Evolutionary conservation across 2,888 invertebrate genomes (phyloP).

Genomic region (Ditylenchus weischeri): DNA sequence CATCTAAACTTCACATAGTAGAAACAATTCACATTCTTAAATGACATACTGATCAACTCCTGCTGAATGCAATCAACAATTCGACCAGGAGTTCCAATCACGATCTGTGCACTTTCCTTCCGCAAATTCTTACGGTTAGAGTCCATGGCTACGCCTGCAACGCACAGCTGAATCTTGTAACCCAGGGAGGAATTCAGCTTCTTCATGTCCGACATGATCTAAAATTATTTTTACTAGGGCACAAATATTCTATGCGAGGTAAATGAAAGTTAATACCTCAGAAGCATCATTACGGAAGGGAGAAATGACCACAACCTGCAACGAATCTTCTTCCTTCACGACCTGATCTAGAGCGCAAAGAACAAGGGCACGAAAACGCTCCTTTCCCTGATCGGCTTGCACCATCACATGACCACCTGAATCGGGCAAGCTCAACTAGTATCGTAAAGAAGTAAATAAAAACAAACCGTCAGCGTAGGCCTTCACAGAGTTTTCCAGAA

Average conservation of each 20-base stretch:
- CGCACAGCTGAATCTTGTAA: conserved; percentile 6
- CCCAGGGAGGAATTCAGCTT: neutral
- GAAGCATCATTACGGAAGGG: neutral
- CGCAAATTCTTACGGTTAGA: neutral
- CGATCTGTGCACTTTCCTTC: neutral
- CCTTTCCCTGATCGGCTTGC: neutral
- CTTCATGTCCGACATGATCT: no score
- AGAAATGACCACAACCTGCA: neutral
- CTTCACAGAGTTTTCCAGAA: neutral
- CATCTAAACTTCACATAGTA: neutral
- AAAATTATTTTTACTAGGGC: no score
- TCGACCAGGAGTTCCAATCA: neutral
- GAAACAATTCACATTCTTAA: no score
- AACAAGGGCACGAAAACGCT: neutral
- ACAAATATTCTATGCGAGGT: no score
- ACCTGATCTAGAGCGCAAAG: neutral
- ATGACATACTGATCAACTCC: neutral
- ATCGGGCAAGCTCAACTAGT: neutral
- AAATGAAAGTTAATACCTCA: neutral
- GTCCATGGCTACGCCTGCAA: neutral
- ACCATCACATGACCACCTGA: conserved; percentile 8
- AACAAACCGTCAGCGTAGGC: neutral
- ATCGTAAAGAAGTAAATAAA: no score
- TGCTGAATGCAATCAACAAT: conserved; percentile 1
- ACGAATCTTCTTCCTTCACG: neutral